phyloP scores from a whole-genome alignment of 2,888 invertebrate species.

The Drosophila dives region DNA sequence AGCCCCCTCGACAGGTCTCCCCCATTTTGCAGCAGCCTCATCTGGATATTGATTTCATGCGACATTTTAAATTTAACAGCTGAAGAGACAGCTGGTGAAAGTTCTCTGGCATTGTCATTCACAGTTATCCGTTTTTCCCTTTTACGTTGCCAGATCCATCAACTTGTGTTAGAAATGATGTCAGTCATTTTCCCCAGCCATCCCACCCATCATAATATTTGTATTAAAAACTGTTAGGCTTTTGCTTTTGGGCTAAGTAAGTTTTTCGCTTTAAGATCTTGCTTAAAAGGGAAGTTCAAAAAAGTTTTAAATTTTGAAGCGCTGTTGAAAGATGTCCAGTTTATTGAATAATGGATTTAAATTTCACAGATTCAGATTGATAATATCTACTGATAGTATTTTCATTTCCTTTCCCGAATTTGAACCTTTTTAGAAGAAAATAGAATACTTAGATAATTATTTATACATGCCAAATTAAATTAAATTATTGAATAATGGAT shows the following conservation, averaged over 20 bases:
- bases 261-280: conserved; percentile 39
- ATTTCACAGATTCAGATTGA: conserved; percentile 23
- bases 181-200: neutral
- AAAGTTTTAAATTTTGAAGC: conserved; percentile 13
- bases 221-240: conserved; percentile 19
- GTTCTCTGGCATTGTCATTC: conserved; percentile 43
- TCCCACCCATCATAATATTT: conserved; percentile 15
- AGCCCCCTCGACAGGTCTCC: neutral
- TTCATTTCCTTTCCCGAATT: neutral
- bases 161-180: conserved; percentile 54
- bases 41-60: conserved; percentile 50
- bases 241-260: conserved; percentile 24
- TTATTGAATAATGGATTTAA: conserved; percentile 22
- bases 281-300: conserved; percentile 23
- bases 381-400: neutral
- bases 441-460: neutral
- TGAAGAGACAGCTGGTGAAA: conserved; percentile 35
- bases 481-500: conserved; percentile 25
- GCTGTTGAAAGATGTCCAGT: conserved; percentile 22
- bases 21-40: neutral
- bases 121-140: conserved; percentile 47
- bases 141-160: conserved; percentile 60
- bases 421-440: neutral
- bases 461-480: no score
- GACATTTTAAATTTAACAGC: conserved; percentile 57